Conservation (phyloP, 2,113 vertebrate species). For the Epinephelus cyanopodus region DNA sequence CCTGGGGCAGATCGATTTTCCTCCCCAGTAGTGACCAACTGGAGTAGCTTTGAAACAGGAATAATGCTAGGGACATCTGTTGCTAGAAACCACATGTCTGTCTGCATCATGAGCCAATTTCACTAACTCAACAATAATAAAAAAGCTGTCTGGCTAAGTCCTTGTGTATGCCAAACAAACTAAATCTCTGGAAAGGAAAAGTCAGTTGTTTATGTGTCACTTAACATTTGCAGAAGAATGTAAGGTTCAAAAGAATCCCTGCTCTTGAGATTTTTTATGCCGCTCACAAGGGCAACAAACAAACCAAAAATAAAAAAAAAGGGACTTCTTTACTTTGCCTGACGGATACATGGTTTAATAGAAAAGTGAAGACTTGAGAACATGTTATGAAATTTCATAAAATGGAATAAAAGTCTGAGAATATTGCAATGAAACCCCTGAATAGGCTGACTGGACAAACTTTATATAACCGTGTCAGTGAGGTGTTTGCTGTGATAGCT, state of each 20-base stretch:
- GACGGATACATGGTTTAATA: not conserved
- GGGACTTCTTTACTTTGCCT: not conserved
- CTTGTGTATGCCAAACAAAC: not conserved
- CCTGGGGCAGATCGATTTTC: not conserved
- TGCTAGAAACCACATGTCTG: not conserved
- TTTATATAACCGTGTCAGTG: not conserved
- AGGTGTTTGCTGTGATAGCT: not conserved
- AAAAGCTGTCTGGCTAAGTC: not conserved
- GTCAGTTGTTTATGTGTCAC: not conserved
- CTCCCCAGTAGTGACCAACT: constrained; percentile 1
- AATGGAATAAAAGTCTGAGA: not conserved
- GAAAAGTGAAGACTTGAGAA: not conserved
- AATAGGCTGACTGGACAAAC: not conserved
- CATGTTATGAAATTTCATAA: not conserved
- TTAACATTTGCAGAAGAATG: not conserved
- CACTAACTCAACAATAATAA: not conserved
- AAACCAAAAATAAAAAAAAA: not conserved
- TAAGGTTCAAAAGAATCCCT: not conserved
- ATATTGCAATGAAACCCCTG: not conserved
- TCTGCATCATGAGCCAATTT: not conserved
- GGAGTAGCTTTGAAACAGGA: constrained; percentile 16
- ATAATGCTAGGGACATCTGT: not conserved
- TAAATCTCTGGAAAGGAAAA: not conserved
- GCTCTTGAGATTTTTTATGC: not conserved
- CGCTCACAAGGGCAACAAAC: not conserved